phyloP scores from a whole-genome alignment of 2,797 vertebrate genomes.

The Pelobates cultripes region DNA sequence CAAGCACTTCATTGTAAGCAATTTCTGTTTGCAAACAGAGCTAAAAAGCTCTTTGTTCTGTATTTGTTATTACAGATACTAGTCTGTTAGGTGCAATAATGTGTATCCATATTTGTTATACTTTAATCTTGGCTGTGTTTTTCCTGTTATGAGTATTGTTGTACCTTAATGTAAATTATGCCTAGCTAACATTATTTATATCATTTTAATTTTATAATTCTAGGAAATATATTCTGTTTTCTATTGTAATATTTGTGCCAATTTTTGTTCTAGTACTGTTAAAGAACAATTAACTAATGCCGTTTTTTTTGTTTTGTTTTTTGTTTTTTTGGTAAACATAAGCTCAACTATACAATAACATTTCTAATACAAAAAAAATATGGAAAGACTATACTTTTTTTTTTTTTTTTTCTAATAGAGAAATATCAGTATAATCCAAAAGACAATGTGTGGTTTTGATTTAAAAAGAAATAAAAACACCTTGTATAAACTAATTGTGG shows the following conservation, averaged over 20 bases:
- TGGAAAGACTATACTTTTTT: too few species aligned
- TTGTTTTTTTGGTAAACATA: too few species aligned
- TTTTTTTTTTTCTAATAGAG: too few species aligned
- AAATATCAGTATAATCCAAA: too few species aligned
- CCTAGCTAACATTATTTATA: slow-evolving; percentile 19
- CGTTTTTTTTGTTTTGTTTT: too few species aligned
- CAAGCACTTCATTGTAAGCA: neutral
- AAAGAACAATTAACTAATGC: too few species aligned
- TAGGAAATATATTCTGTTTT: neutral
- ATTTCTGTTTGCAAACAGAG: neutral
- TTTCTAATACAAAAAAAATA: too few species aligned
- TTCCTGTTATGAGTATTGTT: slow-evolving; percentile 8
- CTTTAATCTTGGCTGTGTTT: slow-evolving; percentile 2
- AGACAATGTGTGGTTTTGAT: too few species aligned
- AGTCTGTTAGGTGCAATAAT: neutral
- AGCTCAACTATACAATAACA: too few species aligned
- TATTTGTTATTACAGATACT: neutral
- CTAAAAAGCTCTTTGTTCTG: neutral
- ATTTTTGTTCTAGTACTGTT: neutral
- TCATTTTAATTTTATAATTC: slow-evolving; percentile 4
- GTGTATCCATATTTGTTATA: neutral
- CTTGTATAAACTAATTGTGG: too few species aligned
- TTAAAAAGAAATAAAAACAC: too few species aligned
- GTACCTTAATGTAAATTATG: slow-evolving; percentile 33
- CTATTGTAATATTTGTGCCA: neutral